Evolutionary conservation across 2,888 invertebrate species (phyloP).

Genomic region (Chrysolina oricalcia): DNA sequence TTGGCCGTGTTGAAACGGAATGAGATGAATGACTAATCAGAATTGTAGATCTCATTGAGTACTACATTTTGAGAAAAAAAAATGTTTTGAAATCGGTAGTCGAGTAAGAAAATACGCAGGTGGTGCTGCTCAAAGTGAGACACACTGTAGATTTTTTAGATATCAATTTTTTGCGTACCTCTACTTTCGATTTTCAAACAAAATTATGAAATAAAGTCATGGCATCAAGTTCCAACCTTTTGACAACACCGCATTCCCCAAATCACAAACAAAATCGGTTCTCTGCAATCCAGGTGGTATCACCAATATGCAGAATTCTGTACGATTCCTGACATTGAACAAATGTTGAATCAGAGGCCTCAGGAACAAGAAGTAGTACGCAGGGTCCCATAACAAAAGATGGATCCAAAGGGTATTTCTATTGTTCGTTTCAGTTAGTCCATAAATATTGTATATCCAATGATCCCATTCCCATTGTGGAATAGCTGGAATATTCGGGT

Average conservation of each 20-base stretch:
- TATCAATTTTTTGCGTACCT: neutral
- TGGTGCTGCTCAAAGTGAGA: too few species aligned
- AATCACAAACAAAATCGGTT: conserved; percentile 63
- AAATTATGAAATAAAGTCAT: too few species aligned
- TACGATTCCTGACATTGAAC: conserved; percentile 73
- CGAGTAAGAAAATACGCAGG: too few species aligned
- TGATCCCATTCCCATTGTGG: conserved; percentile 75
- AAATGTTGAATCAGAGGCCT: conserved; percentile 69
- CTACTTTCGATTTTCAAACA: neutral
- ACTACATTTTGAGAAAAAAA: too few species aligned
- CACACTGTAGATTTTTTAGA: too few species aligned
- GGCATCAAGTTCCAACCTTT: conserved; percentile 46
- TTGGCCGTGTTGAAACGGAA: too few species aligned
- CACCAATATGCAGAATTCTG: conserved; percentile 74
- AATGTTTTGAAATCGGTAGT: too few species aligned
- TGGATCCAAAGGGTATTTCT: conserved; percentile 78
- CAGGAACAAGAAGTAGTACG: conserved; percentile 68
- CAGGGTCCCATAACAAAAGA: conserved; percentile 74
- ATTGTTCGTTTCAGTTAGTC: conserved; percentile 69
- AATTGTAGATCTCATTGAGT: too few species aligned
- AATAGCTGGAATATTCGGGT: conserved; percentile 76
- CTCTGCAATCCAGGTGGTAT: conserved; percentile 70
- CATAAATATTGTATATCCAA: conserved; percentile 76
- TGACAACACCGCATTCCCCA: conserved; percentile 64
- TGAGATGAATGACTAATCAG: too few species aligned